Percentiles rank a stretch among this genome's conserved stretches.
These are phyloP conservation scores for Antechinus stuartii DNA, from an alignment of 2,113 vertebrate genomes.

Conservation along the genomic window DNA sequence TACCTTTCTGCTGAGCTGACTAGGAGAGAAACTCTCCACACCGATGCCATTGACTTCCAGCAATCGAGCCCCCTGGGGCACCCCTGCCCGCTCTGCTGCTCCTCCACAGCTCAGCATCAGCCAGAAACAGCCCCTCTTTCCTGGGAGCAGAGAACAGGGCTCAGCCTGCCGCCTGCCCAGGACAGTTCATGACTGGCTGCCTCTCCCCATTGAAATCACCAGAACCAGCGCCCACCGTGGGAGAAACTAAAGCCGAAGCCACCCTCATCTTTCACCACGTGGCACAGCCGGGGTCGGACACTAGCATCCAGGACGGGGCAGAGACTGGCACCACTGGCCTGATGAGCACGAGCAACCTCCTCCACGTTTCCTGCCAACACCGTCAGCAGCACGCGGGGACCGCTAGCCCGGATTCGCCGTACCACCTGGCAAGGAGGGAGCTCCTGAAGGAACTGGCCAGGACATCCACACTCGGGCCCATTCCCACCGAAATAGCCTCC, in stretches of 20 bases:
- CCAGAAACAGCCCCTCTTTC: constrained; percentile 85
- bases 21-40: constrained; percentile 82
- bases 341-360: constrained; percentile 76
- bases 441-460: neutral
- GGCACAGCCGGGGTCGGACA: constrained; percentile 88
- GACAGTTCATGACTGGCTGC: neutral
- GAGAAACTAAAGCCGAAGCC: constrained; percentile 90
- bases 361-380: constrained; percentile 84
- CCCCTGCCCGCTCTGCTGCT: constrained; percentile 90
- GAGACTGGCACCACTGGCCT: constrained; percentile 72
- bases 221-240: constrained; percentile 51
- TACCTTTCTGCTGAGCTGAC: constrained; percentile 88
- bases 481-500: neutral
- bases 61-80: constrained; percentile 88
- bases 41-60: constrained; percentile 91
- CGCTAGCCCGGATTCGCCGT: constrained; percentile 88
- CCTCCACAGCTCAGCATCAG: constrained; percentile 86
- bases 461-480: neutral
- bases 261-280: constrained; percentile 82
- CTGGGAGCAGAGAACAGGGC: constrained; percentile 77
- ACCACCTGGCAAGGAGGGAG: constrained; percentile 84
- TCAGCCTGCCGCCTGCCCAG: neutral
- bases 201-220: neutral
- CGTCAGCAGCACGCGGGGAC: constrained; percentile 88
- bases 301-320: constrained; percentile 65